phyloP scores from a whole-genome alignment of 2,113 vertebrate genomes.

The Cephalophus harveyi region DNA sequence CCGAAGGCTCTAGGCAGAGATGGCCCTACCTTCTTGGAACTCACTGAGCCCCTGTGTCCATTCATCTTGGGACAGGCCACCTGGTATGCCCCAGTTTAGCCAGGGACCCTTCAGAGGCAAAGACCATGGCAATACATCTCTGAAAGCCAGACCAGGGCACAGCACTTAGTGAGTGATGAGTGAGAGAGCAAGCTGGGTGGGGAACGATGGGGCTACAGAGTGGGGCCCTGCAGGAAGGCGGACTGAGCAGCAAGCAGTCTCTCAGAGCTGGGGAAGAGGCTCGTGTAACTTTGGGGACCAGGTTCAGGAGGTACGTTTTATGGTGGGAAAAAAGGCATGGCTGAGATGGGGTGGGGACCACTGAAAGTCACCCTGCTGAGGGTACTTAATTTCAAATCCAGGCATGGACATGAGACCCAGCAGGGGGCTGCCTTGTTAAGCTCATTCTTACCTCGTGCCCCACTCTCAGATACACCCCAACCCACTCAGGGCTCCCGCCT shows the following conservation, averaged over 20 bases:
- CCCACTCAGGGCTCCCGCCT: not conserved
- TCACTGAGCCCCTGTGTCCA: not conserved
- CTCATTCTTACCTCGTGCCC: not conserved
- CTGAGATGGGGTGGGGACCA: not conserved
- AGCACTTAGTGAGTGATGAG: rapidly evolving
- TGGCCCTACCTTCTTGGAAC: not conserved
- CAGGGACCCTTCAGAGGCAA: not conserved
- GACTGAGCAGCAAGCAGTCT: not conserved
- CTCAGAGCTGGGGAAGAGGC: not conserved
- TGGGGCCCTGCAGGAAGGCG: rapidly evolving
- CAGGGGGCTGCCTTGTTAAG: no score
- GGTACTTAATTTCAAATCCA: not conserved
- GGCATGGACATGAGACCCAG: not conserved
- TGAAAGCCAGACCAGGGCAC: not conserved
- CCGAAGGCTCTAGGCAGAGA: not conserved
- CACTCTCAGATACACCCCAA: not conserved
- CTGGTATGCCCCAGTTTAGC: not conserved
- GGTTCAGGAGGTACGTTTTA: not conserved
- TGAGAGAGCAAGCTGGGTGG: not conserved
- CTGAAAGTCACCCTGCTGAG: not conserved
- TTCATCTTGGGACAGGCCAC: not conserved
- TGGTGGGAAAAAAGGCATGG: not conserved
- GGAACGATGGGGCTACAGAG: rapidly evolving
- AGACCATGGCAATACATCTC: rapidly evolving
- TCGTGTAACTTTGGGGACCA: not conserved